Base-by-base conservation (phyloP, 2,797 vertebrate genomes). In the Xyrichtys novacula region DNA sequence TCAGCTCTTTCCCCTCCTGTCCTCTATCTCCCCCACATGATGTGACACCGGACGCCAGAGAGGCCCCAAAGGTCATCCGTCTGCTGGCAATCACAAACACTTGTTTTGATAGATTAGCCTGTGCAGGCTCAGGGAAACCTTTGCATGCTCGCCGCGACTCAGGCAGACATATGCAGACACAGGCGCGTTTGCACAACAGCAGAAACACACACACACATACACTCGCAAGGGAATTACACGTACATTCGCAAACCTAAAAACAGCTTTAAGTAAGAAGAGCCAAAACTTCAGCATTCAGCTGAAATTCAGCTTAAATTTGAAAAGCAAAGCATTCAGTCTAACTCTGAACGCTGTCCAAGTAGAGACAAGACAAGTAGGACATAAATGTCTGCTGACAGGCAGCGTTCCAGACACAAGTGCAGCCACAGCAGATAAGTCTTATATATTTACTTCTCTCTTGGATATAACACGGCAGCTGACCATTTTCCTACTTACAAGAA, bases 81-180 rank as follows among this genome's bases (percentile, higher is more conserved):
- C 85, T 60, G 20, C 73, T 69, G 65, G 79, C 76, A 78, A 85
- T 91, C 88, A 86, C 85, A 88, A 91, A 81, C 87, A 84, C 86
- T 91, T 85, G 83, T 86, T 82, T 86, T 90, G 91, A 93, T 89
- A 84, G 84, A 91, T 92, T 87, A 89, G 73, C 74, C 61, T 22
- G 47, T 59, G 66, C 60, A 65, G 75, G 76, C 52, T 32, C 78
- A 84, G 49, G 40, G 63, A 74, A 63, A 69, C 56, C 55, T 31
- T 57, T 39, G 47, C 55, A 55, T 29, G 38, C 56, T 67, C 29
- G 28, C 53, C 47, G 49, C 53, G 49, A 66, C 36, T 26, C 2
- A 4, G 39, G 22, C 25, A 52, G 12, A 63, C 44, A 46, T 55
- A 72, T 60, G 42, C 43, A 66, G 47, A 80, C 48, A 52, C 39